phyloP scores from a whole-genome alignment of 2,113 vertebrate species.

The Malurus alboscapulatus region DNA sequence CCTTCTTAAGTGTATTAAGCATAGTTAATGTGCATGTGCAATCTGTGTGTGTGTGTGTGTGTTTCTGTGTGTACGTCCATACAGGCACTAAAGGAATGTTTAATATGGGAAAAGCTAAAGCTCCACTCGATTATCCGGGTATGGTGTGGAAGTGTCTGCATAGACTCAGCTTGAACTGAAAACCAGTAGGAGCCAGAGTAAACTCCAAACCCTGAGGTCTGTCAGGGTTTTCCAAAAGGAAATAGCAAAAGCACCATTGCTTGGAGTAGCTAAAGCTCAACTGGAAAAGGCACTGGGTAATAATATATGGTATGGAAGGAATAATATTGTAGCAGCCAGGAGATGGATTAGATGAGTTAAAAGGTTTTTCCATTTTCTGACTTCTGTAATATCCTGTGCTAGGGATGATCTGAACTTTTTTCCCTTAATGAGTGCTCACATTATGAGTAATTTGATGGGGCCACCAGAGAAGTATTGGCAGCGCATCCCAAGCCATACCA shows the following conservation, averaged over 20 bases:
- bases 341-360: slow-evolving; percentile 56
- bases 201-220: slow-evolving; percentile 6
- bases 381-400: slow-evolving; percentile 60
- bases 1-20: neutral
- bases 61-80: neutral
- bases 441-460: slow-evolving; percentile 52
- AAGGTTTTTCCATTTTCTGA: slow-evolving; percentile 69
- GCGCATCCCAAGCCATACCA: slow-evolving; percentile 27
- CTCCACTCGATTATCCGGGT: neutral
- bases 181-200: neutral
- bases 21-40: neutral
- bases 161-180: neutral
- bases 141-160: neutral
- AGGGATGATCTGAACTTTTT: slow-evolving; percentile 57
- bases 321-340: slow-evolving; percentile 56
- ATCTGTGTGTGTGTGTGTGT: neutral
- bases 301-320: slow-evolving; percentile 58
- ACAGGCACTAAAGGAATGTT: neutral
- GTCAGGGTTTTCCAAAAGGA: slow-evolving; percentile 37
- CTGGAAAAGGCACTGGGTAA: slow-evolving; percentile 45
- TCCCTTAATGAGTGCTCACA: slow-evolving; percentile 38
- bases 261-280: slow-evolving; percentile 15
- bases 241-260: slow-evolving; percentile 34
- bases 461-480: slow-evolving; percentile 62
- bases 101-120: slow-evolving; percentile 1